phyloP scores from a whole-genome alignment of 2,113 vertebrate species.

The Gymnarchus niloticus region DNA sequence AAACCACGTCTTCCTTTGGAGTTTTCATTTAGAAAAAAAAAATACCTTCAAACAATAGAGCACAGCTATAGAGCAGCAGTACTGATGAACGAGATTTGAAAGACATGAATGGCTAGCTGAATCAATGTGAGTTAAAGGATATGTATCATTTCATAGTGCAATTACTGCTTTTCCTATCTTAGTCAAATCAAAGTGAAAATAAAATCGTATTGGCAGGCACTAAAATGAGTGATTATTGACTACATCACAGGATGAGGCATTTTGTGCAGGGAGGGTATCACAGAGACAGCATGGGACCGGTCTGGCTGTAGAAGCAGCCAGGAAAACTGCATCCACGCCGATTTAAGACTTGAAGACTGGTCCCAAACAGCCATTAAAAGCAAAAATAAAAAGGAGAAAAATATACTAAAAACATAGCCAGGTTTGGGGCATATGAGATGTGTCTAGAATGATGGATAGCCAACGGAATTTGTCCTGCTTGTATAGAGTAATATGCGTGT shows the following conservation, averaged over 20 bases:
- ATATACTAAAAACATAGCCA: no score
- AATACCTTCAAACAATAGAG: not conserved
- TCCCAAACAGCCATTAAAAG: not conserved
- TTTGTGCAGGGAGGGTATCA: not conserved
- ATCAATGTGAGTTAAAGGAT: not conserved
- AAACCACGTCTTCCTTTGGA: not conserved
- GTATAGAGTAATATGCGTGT: no score
- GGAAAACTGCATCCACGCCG: not conserved
- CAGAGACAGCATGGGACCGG: not conserved
- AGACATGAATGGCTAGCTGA: not conserved
- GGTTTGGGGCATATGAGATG: not conserved
- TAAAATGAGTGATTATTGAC: not conserved
- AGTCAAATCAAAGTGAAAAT: constrained; percentile 10
- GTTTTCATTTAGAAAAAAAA: not conserved
- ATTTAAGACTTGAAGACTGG: not conserved
- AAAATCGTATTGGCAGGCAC: not conserved
- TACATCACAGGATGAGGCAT: not conserved
- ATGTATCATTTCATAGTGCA: not conserved
- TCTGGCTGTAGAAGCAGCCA: not conserved
- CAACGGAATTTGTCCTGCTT: not conserved
- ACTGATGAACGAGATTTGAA: not conserved
- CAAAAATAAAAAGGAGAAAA: not conserved
- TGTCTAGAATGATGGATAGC: not conserved
- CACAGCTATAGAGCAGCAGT: not conserved
- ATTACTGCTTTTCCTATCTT: not conserved